phyloP scores from a whole-genome alignment of 2,888 invertebrate genomes.

The Synergus gifuensis region DNA sequence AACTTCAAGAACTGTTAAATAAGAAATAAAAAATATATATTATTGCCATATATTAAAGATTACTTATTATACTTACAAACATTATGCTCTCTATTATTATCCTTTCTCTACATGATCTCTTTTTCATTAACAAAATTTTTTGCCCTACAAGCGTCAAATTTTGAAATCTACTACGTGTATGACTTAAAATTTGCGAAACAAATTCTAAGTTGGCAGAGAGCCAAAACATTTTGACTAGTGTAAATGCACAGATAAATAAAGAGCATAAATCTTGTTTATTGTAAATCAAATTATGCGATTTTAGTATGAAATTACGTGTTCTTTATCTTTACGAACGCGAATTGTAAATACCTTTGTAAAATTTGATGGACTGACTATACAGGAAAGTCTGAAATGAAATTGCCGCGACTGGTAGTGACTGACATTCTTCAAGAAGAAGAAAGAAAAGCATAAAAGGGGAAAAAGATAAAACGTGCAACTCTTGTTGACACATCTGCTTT shows the following conservation, averaged over 20 bases:
- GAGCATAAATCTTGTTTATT: conserved; percentile 29
- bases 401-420: conserved; percentile 9
- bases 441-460: conserved; percentile 36
- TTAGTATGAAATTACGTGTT: background rate
- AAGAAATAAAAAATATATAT: background rate
- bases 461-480: conserved; percentile 56
- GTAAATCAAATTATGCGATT: conserved; percentile 5
- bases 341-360: background rate
- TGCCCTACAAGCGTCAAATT: conserved; percentile 7
- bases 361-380: background rate
- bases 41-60: too few species aligned
- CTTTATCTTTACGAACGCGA: background rate
- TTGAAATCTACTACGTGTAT: conserved; percentile 21
- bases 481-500: conserved; percentile 69
- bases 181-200: conserved; percentile 21
- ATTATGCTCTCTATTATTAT: conserved; percentile 7
- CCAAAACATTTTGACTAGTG: conserved; percentile 34
- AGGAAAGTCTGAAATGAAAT: background rate
- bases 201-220: conserved; percentile 21
- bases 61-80: too few species aligned
- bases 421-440: conserved; percentile 2
- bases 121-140: conserved; percentile 5
- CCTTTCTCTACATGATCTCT: background rate
- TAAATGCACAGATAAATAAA: conserved; percentile 29
- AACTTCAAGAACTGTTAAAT: background rate